Conservation (phyloP, 2,797 vertebrate species). For the Mionectes olivaceus region DNA sequence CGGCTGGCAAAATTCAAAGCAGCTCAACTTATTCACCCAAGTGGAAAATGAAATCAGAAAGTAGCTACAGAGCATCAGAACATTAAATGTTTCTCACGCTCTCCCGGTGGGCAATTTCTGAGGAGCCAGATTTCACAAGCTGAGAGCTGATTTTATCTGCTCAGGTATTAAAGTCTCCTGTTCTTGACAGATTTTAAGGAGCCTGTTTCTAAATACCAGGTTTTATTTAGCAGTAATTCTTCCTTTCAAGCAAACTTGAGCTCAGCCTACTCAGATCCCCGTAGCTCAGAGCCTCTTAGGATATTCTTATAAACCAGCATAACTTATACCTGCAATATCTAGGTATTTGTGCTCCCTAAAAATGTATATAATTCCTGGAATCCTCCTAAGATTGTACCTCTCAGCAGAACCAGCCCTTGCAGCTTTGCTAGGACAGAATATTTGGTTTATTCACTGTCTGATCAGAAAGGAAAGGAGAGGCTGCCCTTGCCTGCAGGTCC, state of each 20-base stretch:
- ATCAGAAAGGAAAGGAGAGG: neutral
- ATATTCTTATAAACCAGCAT: neutral
- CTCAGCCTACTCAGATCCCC: neutral
- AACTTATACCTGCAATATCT: neutral
- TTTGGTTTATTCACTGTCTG: neutral
- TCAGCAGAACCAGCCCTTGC: neutral
- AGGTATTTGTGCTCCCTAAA: neutral
- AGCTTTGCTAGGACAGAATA: neutral
- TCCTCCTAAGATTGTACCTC: neutral
- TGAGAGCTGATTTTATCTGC: neutral
- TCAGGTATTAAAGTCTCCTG: neutral
- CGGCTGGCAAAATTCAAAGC: neutral
- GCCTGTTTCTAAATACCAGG: neutral
- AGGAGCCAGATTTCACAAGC: neutral
- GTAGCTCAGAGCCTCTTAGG: neutral
- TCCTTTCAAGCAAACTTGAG: neutral
- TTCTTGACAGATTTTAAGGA: slow-evolving; percentile 13
- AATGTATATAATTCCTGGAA: neutral
- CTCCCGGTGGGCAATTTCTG: neutral
- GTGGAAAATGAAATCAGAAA: slow-evolving; percentile 1
- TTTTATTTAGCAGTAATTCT: neutral
- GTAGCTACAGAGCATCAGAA: neutral
- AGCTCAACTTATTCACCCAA: neutral
- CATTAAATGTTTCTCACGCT: neutral
- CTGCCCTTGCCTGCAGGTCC: neutral